These are phyloP conservation scores for Scaptomyza montana DNA, from an alignment of 1,140 invertebrate genomes.

Conservation along the genomic window DNA sequence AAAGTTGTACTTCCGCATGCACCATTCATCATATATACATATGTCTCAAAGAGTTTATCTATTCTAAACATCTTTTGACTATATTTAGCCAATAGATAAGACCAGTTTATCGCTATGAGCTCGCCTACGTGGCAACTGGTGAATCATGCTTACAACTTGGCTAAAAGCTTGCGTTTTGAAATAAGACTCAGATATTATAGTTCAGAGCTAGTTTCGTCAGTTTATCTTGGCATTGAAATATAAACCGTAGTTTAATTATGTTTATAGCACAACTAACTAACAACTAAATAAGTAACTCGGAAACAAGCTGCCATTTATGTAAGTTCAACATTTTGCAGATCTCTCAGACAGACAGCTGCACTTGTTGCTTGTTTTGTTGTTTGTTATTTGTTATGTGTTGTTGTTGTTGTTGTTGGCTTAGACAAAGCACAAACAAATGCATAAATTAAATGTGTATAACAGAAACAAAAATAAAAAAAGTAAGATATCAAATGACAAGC, in stretches of 20 bases:
- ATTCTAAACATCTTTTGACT: slow-evolving; percentile 50
- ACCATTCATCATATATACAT: slow-evolving; percentile 14
- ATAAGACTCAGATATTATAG: no score
- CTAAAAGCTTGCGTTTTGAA: background rate
- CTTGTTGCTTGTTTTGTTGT: slow-evolving; percentile 22
- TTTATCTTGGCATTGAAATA: slow-evolving; percentile 28
- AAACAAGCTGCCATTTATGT: slow-evolving; percentile 71
- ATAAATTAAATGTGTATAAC: slow-evolving; percentile 61
- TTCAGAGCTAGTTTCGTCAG: slow-evolving; percentile 1
- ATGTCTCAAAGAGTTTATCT: slow-evolving; percentile 28
- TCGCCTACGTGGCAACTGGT: slow-evolving; percentile 46
- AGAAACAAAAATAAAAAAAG: slow-evolving; percentile 26
- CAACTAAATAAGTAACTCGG: no score
- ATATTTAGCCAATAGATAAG: slow-evolving; percentile 68
- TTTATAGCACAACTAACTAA: background rate
- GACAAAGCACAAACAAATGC: slow-evolving; percentile 57
- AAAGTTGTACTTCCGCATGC: slow-evolving; percentile 63
- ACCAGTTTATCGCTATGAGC: slow-evolving; percentile 44
- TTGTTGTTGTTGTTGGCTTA: background rate
- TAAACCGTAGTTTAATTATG: slow-evolving; percentile 18
- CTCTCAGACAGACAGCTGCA: slow-evolving; percentile 32
- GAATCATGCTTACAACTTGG: slow-evolving; percentile 44
- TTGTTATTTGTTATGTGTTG: slow-evolving; percentile 19
- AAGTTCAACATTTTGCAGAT: slow-evolving; percentile 75
- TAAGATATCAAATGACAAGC: slow-evolving; percentile 77